Evolutionary conservation across 2,797 vertebrate genomes (phyloP), one percentile per base, ranked within the genome.

Genomic region (Bovichtus diacanthus): DNA sequence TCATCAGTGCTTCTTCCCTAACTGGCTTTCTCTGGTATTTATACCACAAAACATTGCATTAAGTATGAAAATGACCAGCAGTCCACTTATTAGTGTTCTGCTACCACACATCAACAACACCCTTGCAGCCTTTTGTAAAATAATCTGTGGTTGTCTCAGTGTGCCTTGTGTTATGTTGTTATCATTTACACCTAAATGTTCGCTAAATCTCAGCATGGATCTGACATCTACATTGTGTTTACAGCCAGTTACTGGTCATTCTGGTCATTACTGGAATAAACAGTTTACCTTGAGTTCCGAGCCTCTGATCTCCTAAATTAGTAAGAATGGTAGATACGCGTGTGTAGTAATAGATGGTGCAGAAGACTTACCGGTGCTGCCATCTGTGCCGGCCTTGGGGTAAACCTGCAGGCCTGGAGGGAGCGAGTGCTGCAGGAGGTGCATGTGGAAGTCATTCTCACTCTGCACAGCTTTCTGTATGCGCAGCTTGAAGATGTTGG

Each of bases 361-460:
- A 62, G 76, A 47, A 39, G 50, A 89, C 88, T 89, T 47, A 95
- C 94, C 83, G 84, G 82, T 74, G 81, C 82, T 89, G 84, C 91
- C 89, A 68, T 95, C 94, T 56, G 90, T 66, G 78, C 82, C 78
- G 3, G 85, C 86, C 88, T 94, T 95, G 84, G 96, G 90, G 91
- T 94, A 95, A 61, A 95, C 85, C 83, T 95, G 95, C 80, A 94
- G 87, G 62, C 93, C 94, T 7, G 94, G 93, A 53, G 96, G 95
- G 61, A 96, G 94, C 38, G 95, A 94, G 83, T 95, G 94, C 86
- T 94, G 93, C 83, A 96, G 91, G 34, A 96, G 92, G 84, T 96
- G 95, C 94, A 95, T 85, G 89, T 95, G 95, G 82, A 95, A 94
- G 83, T 95, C 91, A 6, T 94, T 96, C 55, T 95, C 94, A 9